Conservation (phyloP, 2,888 invertebrate genomes). For the Phorcus lineatus region DNA sequence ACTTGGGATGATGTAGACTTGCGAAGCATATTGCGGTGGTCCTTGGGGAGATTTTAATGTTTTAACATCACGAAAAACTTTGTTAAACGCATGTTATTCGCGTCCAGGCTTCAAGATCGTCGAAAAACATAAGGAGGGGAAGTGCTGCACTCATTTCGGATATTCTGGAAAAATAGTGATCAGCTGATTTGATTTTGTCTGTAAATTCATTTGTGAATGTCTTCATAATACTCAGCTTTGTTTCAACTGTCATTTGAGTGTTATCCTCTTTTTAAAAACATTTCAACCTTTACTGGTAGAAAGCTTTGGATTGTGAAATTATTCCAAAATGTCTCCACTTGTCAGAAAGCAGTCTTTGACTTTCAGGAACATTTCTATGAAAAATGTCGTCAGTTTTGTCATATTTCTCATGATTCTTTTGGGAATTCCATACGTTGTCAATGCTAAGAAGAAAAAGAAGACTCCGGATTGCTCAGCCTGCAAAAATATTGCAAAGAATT, state of each 20-base stretch:
- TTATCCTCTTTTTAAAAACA: neutral
- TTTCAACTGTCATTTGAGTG: no score
- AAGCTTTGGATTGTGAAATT: neutral
- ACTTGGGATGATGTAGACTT: neutral
- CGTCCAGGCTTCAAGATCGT: neutral
- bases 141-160: no score
- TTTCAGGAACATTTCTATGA: neutral
- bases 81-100: neutral
- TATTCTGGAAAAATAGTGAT: no score
- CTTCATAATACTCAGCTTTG: no score
- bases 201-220: no score
- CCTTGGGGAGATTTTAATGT: neutral
- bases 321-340: neutral
- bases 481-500: constrained; percentile 57
- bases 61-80: neutral
- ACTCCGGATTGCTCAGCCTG: constrained; percentile 44
- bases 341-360: neutral
- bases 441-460: constrained; percentile 26
- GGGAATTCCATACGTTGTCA: constrained; percentile 21
- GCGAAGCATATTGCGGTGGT: neutral
- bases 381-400: neutral
- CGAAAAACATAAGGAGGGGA: neutral
- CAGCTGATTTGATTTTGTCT: no score
- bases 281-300: neutral
- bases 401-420: neutral